Percentiles rank a stretch among this genome's conserved stretches.
Conservation (phyloP, 2,888 invertebrate genomes). For the Lepetodrilus schrolli region DNA sequence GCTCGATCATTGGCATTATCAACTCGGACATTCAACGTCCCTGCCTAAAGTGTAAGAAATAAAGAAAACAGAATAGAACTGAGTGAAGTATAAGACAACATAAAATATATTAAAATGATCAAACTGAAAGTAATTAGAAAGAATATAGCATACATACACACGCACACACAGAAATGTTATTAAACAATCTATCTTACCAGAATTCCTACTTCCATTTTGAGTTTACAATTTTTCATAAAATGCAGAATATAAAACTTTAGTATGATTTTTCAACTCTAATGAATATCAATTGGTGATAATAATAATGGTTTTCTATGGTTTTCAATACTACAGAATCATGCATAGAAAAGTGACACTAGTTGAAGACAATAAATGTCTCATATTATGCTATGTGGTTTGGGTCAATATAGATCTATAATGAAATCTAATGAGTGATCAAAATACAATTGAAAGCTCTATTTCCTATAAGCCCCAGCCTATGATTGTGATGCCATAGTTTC, state of each 20-base stretch:
- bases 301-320: too few species aligned
- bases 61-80: slow-evolving; percentile 38
- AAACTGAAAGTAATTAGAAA: slow-evolving; percentile 4
- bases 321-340: too few species aligned
- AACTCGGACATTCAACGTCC: slow-evolving; percentile 64
- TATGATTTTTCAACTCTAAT: too few species aligned
- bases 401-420: not conserved
- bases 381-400: not conserved
- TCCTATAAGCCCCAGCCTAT: too few species aligned
- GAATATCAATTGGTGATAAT: too few species aligned
- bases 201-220: too few species aligned
- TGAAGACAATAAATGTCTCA: not conserved
- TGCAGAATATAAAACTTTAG: too few species aligned
- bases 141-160: too few species aligned
- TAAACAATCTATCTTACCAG: too few species aligned
- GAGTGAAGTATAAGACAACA: slow-evolving; percentile 28
- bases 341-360: slow-evolving; percentile 17
- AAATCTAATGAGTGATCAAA: not conserved
- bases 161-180: too few species aligned
- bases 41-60: slow-evolving; percentile 53
- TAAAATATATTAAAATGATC: slow-evolving; percentile 20
- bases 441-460: not conserved
- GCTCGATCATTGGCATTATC: slow-evolving; percentile 69
- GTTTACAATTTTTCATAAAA: too few species aligned
- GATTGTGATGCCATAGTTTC: too few species aligned